Evolutionary conservation across 2,113 vertebrate species (phyloP), one percentile per base, ranked within the genome.

Genomic region (Caranx ignobilis): DNA sequence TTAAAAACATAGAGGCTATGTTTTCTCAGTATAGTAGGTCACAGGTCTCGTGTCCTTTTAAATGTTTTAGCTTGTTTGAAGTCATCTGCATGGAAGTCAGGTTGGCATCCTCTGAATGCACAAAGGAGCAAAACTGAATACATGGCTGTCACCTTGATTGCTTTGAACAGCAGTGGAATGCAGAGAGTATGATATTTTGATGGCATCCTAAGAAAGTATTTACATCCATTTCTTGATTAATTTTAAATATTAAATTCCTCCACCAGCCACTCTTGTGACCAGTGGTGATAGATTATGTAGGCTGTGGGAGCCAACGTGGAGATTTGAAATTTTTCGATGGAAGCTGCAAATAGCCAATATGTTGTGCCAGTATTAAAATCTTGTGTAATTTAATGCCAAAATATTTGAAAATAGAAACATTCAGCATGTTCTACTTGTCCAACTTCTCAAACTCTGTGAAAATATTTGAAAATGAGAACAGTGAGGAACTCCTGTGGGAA

Each of bases 1-100:
- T 4, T 57, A 45, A 72, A 45, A 50, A 72, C 62, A 56, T 34
- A 32, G 39, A 54, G 18, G 59, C 35, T 67, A 16, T 45, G 55
- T 11, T 74, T 48, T 32, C 55, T 43, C 19, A 13, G 9, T 34
- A 12, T 6, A n/a, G 37, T 15, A 11, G 16, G 43, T 52, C 41
- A 39, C 16, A 56, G 50, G 41, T 26, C 6, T 41, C 54, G 21
- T 50, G 47, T 43, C 48, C 62, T 37, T 56, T 47, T 21, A n/a
- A 31, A 5, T 71, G 21, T 45, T 48, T 34, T 60, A 35, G 7
- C 16, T 57, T 52, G 19, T 32, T 35, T 11, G 39, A 35, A 48
- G n/a, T 39, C 34, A 41, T 19, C 26, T 13, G 1, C 11, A 26
- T 66, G 35, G 10, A 31, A 37, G 15, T 68, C 21, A 41, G 32